Percentiles rank a stretch among this genome's conserved stretches.
Conservation (phyloP, 2,888 invertebrate genomes). For the Galerucella calmariensis region DNA sequence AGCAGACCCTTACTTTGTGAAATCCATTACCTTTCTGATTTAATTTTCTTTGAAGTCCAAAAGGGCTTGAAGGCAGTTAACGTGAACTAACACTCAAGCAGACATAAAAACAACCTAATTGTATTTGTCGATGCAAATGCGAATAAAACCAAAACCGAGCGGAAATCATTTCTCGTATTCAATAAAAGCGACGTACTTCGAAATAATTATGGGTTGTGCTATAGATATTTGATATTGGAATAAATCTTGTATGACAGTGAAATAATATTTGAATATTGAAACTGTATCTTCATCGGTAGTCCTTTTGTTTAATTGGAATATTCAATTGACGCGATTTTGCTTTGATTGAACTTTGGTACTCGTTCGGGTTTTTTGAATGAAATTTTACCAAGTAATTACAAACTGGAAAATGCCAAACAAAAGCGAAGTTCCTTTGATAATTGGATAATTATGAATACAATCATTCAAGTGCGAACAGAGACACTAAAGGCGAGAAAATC, state of each 20-base stretch:
- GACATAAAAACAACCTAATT: conserved; percentile 49
- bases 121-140: conserved; percentile 49
- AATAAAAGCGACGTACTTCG: conserved; percentile 36
- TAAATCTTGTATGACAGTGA: conserved; percentile 24
- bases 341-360: neutral
- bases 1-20: conserved; percentile 41
- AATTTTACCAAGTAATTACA: too few relatives aligned
- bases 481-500: too few relatives aligned
- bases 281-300: conserved; percentile 13
- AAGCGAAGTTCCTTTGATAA: too few relatives aligned
- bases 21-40: conserved; percentile 46
- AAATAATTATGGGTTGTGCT: conserved; percentile 40
- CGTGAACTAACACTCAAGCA: conserved; percentile 45
- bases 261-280: conserved; percentile 27
- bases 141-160: conserved; percentile 42
- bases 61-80: conserved; percentile 44
- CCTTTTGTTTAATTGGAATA: neutral
- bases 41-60: conserved; percentile 46
- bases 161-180: conserved; percentile 34
- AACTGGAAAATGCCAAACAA: too few relatives aligned
- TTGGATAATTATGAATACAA: too few relatives aligned
- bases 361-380: too few relatives aligned
- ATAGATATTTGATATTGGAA: conserved; percentile 17
- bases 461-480: too few relatives aligned
- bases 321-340: conserved; percentile 4